Conservation (phyloP, 2,888 invertebrate species). For the Halictus ligatus region DNA sequence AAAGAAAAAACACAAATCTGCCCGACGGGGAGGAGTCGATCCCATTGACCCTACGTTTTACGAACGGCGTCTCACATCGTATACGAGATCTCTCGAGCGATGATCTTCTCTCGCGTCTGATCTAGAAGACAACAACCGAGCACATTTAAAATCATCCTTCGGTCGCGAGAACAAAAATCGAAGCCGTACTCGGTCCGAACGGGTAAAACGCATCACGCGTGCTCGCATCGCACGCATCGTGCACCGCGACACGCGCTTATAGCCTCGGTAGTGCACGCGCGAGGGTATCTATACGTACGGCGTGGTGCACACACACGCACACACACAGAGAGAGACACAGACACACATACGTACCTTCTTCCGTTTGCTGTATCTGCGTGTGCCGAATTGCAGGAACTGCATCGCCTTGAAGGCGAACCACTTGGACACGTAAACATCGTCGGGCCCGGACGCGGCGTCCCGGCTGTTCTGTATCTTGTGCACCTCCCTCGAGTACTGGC, state of each 20-base stretch:
- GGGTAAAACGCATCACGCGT: background rate
- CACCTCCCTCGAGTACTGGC: constrained; percentile 77
- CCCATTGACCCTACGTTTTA: background rate
- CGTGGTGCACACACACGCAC: too few species aligned
- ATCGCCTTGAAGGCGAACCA: constrained; percentile 79
- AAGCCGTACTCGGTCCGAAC: background rate
- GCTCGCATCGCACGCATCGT: background rate
- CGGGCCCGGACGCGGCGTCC: constrained; percentile 71
- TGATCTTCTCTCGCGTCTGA: background rate
- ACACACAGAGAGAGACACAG: too few species aligned
- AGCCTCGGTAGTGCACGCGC: background rate
- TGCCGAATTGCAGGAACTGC: constrained; percentile 77
- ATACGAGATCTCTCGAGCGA: background rate
- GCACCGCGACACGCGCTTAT: background rate
- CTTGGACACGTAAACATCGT: constrained; percentile 77
- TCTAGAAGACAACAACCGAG: background rate
- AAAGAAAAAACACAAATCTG: background rate
- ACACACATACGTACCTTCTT: constrained; percentile 70
- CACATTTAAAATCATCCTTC: too few species aligned
- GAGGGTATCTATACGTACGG: background rate
- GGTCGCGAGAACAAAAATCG: background rate
- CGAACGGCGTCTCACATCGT: background rate
- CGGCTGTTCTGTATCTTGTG: constrained; percentile 77
- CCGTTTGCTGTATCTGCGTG: constrained; percentile 74
- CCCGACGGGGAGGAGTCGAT: background rate